Evolutionary conservation across 2,888 invertebrate species (phyloP).

Genomic region (Melieria omissa): DNA sequence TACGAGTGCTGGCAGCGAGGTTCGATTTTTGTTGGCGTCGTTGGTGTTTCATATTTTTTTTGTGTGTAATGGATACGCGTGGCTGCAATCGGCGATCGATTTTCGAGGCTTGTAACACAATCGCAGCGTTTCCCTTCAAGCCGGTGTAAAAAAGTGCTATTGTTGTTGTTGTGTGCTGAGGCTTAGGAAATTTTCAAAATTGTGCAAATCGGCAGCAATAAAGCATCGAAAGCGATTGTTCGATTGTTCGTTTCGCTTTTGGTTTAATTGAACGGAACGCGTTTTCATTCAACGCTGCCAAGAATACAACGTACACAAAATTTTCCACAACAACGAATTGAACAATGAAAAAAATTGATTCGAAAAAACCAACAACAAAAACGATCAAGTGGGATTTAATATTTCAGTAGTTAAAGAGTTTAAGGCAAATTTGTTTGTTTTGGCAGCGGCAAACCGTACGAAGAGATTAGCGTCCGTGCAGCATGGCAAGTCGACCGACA

Average conservation of each 20-base stretch:
- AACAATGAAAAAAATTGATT: slow-evolving; percentile 12
- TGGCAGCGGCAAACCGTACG: too few relatives aligned
- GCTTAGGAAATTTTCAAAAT: slow-evolving; percentile 26
- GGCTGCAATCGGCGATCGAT: slow-evolving; percentile 3
- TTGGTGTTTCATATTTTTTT: background rate
- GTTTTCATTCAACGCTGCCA: background rate
- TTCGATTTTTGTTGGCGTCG: background rate
- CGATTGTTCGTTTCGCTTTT: too few relatives aligned
- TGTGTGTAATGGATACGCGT: slow-evolving; percentile 18
- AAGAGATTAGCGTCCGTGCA: too few relatives aligned
- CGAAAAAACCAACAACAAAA: background rate
- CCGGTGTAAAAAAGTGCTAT: too few relatives aligned
- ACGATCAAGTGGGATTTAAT: slow-evolving; percentile 18
- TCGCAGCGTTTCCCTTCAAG: too few relatives aligned
- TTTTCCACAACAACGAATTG: background rate
- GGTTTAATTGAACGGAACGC: slow-evolving; percentile 32
- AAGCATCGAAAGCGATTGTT: too few relatives aligned
- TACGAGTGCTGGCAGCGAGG: background rate
- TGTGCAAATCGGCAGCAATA: background rate
- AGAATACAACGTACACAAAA: too few relatives aligned
- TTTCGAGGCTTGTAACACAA: too few relatives aligned
- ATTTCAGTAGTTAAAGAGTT: background rate
- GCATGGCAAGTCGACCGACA: too few relatives aligned
- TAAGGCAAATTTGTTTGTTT: too few relatives aligned
- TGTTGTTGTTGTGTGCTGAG: too few relatives aligned